These are phyloP conservation scores for Hyles vespertilio DNA, from an alignment of 1,140 invertebrate genomes.

Conservation along the genomic window DNA sequence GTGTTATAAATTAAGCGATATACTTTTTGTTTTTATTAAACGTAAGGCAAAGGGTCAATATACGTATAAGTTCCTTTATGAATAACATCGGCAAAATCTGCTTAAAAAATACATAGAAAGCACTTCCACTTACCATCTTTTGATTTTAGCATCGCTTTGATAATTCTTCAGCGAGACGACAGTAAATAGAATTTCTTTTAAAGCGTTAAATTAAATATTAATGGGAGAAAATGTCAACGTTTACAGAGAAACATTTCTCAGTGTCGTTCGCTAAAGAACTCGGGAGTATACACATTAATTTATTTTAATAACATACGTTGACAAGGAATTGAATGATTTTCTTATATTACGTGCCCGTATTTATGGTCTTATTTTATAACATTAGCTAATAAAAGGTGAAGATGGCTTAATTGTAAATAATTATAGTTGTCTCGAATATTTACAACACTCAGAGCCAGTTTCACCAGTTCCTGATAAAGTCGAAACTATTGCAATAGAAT, in stretches of 20 bases:
- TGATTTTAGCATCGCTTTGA: constrained; percentile 9
- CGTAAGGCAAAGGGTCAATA: too few relatives aligned
- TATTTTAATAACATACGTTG: constrained; percentile 5
- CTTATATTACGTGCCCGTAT: background rate
- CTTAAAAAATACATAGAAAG: background rate
- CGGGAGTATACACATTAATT: constrained; percentile 9
- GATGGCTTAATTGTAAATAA: too few relatives aligned
- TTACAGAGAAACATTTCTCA: constrained; percentile 7
- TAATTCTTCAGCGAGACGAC: constrained; percentile 6
- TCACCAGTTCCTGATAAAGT: too few relatives aligned
- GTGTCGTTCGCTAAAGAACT: constrained; percentile 1
- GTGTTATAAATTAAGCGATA: background rate
- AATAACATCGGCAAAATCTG: background rate
- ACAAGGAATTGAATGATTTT: background rate
- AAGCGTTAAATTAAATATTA: constrained; percentile 14
- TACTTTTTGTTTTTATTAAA: background rate
- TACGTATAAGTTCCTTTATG: background rate
- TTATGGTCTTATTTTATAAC: background rate
- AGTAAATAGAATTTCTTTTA: constrained; percentile 9
- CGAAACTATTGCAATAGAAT: too few relatives aligned
- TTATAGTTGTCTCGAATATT: too few relatives aligned
- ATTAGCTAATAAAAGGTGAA: too few relatives aligned
- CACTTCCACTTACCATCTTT: constrained; percentile 4
- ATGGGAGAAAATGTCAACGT: constrained; percentile 8
- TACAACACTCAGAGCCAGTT: too few relatives aligned